Evolutionary conservation across 35 echinoderm and acorn worm species (phyloP).

Genomic region (Acanthaster planci): DNA sequence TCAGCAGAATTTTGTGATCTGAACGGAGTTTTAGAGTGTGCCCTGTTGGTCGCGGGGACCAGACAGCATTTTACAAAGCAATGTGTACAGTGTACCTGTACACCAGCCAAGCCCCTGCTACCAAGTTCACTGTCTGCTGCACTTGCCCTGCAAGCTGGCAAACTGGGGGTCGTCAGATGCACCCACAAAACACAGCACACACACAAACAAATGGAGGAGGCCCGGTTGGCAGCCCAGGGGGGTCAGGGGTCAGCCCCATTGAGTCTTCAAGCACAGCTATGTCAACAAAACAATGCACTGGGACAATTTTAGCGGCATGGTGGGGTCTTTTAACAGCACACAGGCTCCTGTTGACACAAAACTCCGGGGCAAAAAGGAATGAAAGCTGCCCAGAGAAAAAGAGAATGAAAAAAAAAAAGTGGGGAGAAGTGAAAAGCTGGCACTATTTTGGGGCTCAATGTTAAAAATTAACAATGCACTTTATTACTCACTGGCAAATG

Average conservation of each 20-base stretch:
- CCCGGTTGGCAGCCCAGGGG: slow-evolving; percentile 7
- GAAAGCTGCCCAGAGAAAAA: neutral
- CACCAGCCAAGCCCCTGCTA: too few species aligned
- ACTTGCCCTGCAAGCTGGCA: too few species aligned
- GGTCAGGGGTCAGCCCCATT: neutral
- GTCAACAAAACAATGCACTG: slow-evolving; percentile 15
- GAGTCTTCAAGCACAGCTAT: slow-evolving; percentile 25
- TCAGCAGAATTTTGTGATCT: too few species aligned
- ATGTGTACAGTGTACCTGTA: too few species aligned
- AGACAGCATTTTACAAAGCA: too few species aligned
- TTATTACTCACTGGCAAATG: neutral
- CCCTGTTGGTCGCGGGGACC: too few species aligned
- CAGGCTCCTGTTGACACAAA: slow-evolving; percentile 13
- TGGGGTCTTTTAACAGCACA: slow-evolving; percentile 9
- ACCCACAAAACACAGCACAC: too few species aligned
- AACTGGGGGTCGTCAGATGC: too few species aligned
- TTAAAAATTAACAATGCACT: slow-evolving; percentile 9
- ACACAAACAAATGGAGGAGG: slow-evolving; percentile 10
- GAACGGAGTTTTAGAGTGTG: too few species aligned
- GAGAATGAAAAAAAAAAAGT: neutral
- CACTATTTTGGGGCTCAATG: too few species aligned
- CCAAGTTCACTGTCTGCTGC: too few species aligned
- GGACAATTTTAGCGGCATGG: neutral
- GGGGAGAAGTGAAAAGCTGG: neutral
- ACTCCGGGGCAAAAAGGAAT: neutral